Evolutionary conservation across 1,140 invertebrate genomes (phyloP).

Genomic region (Chymomyza costata): DNA sequence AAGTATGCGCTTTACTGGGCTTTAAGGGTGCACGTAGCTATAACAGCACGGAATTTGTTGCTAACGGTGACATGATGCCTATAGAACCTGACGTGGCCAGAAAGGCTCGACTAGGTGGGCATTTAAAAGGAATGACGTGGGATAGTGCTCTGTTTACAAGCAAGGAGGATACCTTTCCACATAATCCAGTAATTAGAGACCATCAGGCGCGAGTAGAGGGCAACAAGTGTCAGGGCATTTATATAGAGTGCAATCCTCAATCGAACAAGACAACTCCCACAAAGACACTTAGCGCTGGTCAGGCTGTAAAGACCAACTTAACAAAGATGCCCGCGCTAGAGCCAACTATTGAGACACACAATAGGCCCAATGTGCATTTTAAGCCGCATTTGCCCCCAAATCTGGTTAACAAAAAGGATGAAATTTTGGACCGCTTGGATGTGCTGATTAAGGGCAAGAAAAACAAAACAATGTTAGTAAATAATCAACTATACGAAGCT

Average conservation of each 20-base stretch:
- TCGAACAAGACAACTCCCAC: slow-evolving; percentile 51
- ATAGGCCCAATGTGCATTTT: slow-evolving; percentile 59
- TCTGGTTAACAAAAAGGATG: slow-evolving; percentile 59
- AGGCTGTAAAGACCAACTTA: slow-evolving; percentile 9
- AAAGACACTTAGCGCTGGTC: slow-evolving; percentile 59
- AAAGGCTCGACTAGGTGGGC: slow-evolving; percentile 6
- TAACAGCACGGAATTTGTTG: slow-evolving; percentile 50
- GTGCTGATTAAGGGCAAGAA: slow-evolving; percentile 54
- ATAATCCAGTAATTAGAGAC: slow-evolving; percentile 4
- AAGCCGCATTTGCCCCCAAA: slow-evolving; percentile 40
- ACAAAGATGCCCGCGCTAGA: slow-evolving; percentile 11
- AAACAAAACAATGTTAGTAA: slow-evolving; percentile 56
- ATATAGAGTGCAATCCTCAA: slow-evolving; percentile 54
- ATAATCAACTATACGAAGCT: slow-evolving; percentile 60
- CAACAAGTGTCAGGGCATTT: slow-evolving; percentile 53
- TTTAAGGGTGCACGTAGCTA: slow-evolving; percentile 58
- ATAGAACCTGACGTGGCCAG: slow-evolving; percentile 53
- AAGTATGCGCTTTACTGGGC: slow-evolving; percentile 57
- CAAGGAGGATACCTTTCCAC: slow-evolving; percentile 18
- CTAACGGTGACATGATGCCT: slow-evolving; percentile 37
- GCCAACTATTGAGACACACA: slow-evolving; percentile 55
- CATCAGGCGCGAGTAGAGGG: slow-evolving; percentile 32
- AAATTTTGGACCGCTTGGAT: slow-evolving; percentile 55
- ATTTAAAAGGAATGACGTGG: slow-evolving; percentile 18
- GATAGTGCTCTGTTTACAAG: slow-evolving; percentile 50